A percentile compares a stretch with the other conserved stretches of the same genome.
These are phyloP conservation scores for Carposina sasakii DNA, from an alignment of 1,140 invertebrate species.

Conservation along the genomic window DNA sequence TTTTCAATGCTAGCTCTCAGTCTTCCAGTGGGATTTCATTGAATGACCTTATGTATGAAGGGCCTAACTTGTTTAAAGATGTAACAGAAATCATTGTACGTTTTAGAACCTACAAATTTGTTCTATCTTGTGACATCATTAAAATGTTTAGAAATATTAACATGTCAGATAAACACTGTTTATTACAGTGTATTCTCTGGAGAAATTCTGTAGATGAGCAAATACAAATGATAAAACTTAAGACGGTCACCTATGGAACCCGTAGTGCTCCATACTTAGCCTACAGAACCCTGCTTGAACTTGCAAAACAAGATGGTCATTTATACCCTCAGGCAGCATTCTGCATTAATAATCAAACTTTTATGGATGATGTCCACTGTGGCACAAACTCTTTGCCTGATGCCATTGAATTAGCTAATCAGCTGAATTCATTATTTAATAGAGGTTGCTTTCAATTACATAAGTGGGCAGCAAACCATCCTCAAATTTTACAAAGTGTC, in stretches of 20 bases:
- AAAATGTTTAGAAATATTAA: constrained; percentile 44
- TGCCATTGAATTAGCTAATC: constrained; percentile 13
- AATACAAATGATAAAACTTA: constrained; percentile 30
- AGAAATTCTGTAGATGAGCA: constrained; percentile 16
- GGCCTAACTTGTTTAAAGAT: constrained; percentile 44
- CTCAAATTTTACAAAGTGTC: background rate
- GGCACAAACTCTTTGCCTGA: background rate
- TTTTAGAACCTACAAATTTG: constrained; percentile 38
- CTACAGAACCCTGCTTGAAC: constrained; percentile 26
- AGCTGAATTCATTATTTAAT: constrained; percentile 25
- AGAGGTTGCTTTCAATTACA: constrained; percentile 28
- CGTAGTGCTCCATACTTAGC: constrained; percentile 41
- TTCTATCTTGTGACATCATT: constrained; percentile 39
- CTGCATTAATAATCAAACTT: background rate
- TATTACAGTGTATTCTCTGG: constrained; percentile 55
- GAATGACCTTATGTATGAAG: constrained; percentile 42
- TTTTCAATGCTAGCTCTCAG: constrained; percentile 45
- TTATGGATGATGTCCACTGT: constrained; percentile 10
- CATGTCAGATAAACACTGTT: no score
- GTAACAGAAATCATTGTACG: constrained; percentile 32
- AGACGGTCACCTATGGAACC: constrained; percentile 51
- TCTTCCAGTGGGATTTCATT: constrained; percentile 35
- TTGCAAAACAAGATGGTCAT: constrained; percentile 26
- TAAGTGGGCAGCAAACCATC: constrained; percentile 38
- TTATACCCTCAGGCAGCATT: background rate